phyloP scores from a whole-genome alignment of 2,113 vertebrate genomes.

The Leptobrachium leishanense region DNA sequence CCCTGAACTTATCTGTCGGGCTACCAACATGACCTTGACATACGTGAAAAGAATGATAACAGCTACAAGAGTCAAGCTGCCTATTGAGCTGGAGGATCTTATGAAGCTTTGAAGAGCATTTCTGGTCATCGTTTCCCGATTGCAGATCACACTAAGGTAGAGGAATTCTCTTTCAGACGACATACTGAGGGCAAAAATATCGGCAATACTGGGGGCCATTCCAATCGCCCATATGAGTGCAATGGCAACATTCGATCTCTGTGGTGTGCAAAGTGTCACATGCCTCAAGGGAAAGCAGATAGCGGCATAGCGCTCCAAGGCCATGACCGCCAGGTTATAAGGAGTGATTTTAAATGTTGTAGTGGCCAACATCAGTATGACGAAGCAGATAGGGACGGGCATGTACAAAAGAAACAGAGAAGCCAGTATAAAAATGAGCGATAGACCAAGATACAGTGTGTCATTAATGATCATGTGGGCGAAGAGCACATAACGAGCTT shows the following conservation, averaged over 20 bases:
- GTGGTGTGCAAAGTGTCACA: not conserved
- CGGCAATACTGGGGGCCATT: not conserved
- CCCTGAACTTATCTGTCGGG: not conserved
- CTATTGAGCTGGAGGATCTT: not conserved
- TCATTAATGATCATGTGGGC: slow-evolving; percentile 62
- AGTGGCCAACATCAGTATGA: not conserved
- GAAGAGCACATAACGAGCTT: slow-evolving; percentile 60
- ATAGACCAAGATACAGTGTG: slow-evolving; percentile 62
- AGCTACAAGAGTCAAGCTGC: not conserved
- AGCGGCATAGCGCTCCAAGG: slow-evolving; percentile 3
- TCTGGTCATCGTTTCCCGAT: not conserved
- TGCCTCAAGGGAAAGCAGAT: not conserved
- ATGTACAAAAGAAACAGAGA: no score
- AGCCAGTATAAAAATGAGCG: slow-evolving; percentile 60
- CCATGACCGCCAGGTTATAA: slow-evolving; percentile 1
- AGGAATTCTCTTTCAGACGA: not conserved
- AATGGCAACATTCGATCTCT: not conserved
- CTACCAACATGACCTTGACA: slow-evolving; percentile 2
- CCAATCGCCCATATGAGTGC: not conserved
- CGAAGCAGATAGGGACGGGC: not conserved
- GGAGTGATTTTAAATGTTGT: not conserved
- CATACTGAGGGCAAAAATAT: not conserved
- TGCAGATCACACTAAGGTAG: not conserved
- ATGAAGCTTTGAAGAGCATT: not conserved
- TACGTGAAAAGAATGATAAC: slow-evolving; percentile 21